Evolutionary conservation across 2,797 vertebrate genomes (phyloP), one percentile per base, ranked within the genome.

Genomic region (Neopelma chrysocephalum): DNA sequence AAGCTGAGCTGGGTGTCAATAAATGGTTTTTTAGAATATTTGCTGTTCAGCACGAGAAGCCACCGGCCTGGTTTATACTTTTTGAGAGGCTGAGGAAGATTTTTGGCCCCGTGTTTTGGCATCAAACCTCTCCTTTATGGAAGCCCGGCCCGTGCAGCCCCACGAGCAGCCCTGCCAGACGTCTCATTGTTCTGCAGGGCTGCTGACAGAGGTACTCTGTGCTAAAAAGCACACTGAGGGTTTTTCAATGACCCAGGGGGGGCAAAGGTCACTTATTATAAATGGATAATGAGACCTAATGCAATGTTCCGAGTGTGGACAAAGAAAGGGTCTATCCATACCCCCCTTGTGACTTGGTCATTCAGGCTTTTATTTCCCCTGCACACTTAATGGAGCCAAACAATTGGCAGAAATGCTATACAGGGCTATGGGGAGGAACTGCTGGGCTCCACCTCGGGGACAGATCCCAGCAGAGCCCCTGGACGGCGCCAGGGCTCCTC

Each of bases 211-310:
- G 98, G 97, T 97, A 96, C 98, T 98, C 97, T 97, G 96, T 98
- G 97, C 98, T 98, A 98, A 97, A 98, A 98, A 98, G 98, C 98
- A 98, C 98, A 98, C 93, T 97, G 97, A 98, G 98, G 98, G 98
- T 98, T 98, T 98, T 98, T 98, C 98, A 98, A 95, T 98, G 98
- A 98, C 98, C 98, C 97, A 96, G 95, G 92, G 57, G 54, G 98
- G 97, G 97, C 97, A 98, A 98, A 98, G 98, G 95, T 98, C 98
- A 98, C 98, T 98, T 98, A 98, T 98, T 98, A 98, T 98, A 98
- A 98, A 97, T 98, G 98, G 98, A 99, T 99, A 99, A 99, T 98
- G 96, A 98, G 98, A 98, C 98, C 98, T 98, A 98, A 98, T 98
- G 98, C 97, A 98, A 96, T 97, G 96, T 97, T 98, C 98, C 94